A percentile compares a stretch with the other conserved stretches of the same genome.
phyloP scores from a whole-genome alignment of 2,113 vertebrate species.

The Acinonyx jubatus region DNA sequence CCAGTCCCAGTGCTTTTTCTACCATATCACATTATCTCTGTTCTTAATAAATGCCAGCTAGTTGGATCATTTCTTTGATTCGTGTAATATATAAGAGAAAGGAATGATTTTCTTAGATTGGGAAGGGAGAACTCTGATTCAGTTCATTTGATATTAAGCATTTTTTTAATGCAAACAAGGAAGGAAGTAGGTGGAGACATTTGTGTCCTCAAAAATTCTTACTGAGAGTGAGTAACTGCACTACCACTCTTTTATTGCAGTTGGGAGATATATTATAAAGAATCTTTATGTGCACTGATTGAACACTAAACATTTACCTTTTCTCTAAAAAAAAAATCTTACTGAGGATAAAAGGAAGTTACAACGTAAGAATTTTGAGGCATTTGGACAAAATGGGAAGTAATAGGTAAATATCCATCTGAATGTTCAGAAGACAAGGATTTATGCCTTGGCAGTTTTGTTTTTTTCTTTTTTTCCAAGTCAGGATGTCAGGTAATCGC shows the following conservation, averaged over 20 bases:
- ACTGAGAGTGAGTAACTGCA: background rate
- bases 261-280: too few relatives aligned
- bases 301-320: too few relatives aligned
- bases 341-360: background rate
- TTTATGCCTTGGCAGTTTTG: background rate
- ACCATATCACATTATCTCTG: background rate
- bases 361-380: background rate
- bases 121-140: background rate
- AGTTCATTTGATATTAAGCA: background rate
- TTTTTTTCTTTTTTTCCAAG: background rate
- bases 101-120: background rate
- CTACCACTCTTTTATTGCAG: too few relatives aligned
- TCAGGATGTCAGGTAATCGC: background rate
- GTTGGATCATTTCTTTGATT: background rate
- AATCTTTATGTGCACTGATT: too few relatives aligned
- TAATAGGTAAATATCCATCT: background rate
- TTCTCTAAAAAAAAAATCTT: background rate
- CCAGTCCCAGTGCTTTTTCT: background rate
- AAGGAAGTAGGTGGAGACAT: background rate
- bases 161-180: background rate
- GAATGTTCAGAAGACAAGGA: background rate
- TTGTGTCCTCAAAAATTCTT: background rate
- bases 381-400: background rate
- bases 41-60: background rate
- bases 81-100: background rate